Evolutionary conservation across 1,140 invertebrate species (phyloP), one percentile per base, ranked within the genome.

Genomic region (Ctenoplectra terminalis): DNA sequence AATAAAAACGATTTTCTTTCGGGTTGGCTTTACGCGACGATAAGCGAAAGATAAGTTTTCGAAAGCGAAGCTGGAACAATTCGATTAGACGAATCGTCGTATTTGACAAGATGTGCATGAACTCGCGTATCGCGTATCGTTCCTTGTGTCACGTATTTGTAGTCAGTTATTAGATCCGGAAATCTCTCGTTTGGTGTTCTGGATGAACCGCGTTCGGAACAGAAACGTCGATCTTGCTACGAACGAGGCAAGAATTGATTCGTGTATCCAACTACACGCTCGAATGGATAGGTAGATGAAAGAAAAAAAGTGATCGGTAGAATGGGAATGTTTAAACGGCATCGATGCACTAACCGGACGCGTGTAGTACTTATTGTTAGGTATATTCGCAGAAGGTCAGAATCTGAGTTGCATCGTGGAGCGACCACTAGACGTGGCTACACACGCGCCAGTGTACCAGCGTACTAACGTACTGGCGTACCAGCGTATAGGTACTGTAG

Each of bases 361-460:
- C 37, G 34, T 52, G 1, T 52, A 1, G 50, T 5, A 52, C 20
- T 1, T 40, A n/a, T 46, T 11, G n/a, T n/a, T n/a, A n/a, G n/a
- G n/a, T 58, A 29, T 37, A 60, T 74, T 63, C 43, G 58, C 31
- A 34, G 72, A 58, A 63, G 72, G 58, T 63, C n/a, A 60, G 1
- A 46, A 69, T 48, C n/a, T 73, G 15, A 43, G 13, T 50, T 34
- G 29, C 70, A 37, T 48, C 40, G 17, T 74, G 5, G 40, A 40
- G 46, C 40, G 37, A 58, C 40, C 56, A 26, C 15, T 26, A 6
- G 29, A 29, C 56, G 17, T 31, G 26, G 15, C 9, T 29, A 31
- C n/a, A 23, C n/a, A 64, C 34, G 13, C 37, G 37, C 23, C 15
- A 34, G 9, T 13, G 54, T 67, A 79, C 31, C 40, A 48, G 60